Base-by-base conservation (phyloP, 2,797 vertebrate species). In the Bradypodion pumilum region DNA sequence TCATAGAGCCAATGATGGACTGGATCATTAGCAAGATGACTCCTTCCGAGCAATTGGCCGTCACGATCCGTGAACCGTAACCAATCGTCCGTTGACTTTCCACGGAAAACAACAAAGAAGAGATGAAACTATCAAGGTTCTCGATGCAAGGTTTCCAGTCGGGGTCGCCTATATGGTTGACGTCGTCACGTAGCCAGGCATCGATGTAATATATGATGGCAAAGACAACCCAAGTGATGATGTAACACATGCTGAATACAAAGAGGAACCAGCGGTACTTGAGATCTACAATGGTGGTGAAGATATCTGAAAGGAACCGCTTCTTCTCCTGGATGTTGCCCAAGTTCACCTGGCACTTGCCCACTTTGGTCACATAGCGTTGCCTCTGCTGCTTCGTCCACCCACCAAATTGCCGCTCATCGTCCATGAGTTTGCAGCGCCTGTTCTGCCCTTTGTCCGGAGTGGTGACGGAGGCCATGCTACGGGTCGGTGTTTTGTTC, bases 211-310 rank as follows among this genome's bases (percentile, higher is more conserved):
- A 97, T 86, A 97, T 89, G 29, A 84, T 88, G 19, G 94, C 97
- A 4, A 97, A 98, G 27, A 89, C 91, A 83, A 97, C 85, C 97
- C 97, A 98, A 2, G 97, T 97, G 82, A 95, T 32, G 0, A 97
- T 82, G 87, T 97, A 98, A 91, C 97, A 97, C 95, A 96, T 95
- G 90, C 95, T 97, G 93, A 98, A 98, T 80, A 97, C 91, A 0
- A 97, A 96, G 75, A 98, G 97, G 91, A 98, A 98, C 97, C 97
- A 97, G 86, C 96, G 94, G 83, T 95, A 97, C 91, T 97, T 97
- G 87, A 98, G 96, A 91, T 97, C 97, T 77, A 98, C 96, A 0
- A 97, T 86, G 27, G 97, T 97, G 82, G 97, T 98, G 91, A 98
- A 97, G 81, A 97, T 96, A 82, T 98, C 97, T 0, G 96, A 97